phyloP scores from a whole-genome alignment of 2,113 vertebrate genomes.

The Rhea americana region DNA sequence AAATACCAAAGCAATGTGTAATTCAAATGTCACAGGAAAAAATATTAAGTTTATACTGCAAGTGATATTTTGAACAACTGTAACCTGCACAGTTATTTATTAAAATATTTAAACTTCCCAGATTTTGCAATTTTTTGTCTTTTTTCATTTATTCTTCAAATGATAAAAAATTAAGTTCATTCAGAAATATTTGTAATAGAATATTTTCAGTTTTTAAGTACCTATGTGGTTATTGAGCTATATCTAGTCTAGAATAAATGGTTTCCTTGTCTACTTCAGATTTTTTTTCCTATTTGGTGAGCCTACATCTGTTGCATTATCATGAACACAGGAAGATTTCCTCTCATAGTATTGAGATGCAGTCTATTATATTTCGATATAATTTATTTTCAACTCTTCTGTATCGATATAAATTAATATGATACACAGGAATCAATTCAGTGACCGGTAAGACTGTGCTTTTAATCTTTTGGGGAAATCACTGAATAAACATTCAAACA shows the following conservation, averaged over 20 bases:
- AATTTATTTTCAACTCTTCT: conserved; percentile 24
- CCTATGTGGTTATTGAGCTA: not conserved
- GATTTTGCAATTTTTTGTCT: not conserved
- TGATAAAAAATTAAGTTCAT: not conserved
- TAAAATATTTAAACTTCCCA: not conserved
- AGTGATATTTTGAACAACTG: not conserved
- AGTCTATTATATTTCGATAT: conserved; percentile 1
- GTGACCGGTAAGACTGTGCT: not conserved
- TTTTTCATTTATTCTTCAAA: conserved; percentile 19
- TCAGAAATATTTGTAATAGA: not conserved
- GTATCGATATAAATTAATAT: conserved; percentile 25
- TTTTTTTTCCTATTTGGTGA: conserved; percentile 3
- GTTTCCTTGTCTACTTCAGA: not conserved
- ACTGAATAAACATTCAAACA: not conserved
- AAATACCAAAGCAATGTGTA: not conserved
- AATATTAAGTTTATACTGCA: not conserved
- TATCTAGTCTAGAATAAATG: not conserved
- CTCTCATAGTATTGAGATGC: not conserved
- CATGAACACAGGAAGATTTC: conserved; percentile 3
- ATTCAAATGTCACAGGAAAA: not conserved
- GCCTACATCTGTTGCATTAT: not conserved
- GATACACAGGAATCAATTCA: conserved; percentile 1
- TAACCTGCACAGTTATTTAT: not conserved
- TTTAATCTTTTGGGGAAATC: not conserved
- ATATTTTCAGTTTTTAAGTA: not conserved